phyloP scores from a whole-genome alignment of 2,888 invertebrate genomes.

The Lepidonotus clava region DNA sequence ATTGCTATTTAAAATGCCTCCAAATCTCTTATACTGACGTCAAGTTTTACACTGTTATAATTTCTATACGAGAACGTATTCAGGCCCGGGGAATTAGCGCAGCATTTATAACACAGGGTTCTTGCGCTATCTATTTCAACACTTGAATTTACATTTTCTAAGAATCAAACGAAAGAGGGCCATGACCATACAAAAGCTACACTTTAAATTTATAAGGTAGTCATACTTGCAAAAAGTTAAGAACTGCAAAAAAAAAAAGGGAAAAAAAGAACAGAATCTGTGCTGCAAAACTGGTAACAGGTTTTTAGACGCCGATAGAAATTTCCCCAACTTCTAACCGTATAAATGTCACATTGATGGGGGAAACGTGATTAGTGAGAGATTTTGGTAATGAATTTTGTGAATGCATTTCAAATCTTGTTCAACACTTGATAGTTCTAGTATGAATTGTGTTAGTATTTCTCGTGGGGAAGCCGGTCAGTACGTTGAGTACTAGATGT shows the following conservation, averaged over 20 bases:
- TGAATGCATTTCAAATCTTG: not conserved
- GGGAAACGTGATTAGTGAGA: not conserved
- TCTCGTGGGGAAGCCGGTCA: too few relatives aligned
- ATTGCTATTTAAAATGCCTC: too few relatives aligned
- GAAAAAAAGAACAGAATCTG: not conserved
- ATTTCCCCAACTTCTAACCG: too few relatives aligned
- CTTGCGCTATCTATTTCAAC: not conserved
- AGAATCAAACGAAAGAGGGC: not conserved
- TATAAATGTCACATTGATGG: not conserved
- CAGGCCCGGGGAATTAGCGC: not conserved
- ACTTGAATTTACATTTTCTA: not conserved
- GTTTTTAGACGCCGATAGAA: not conserved
- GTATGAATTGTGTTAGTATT: not conserved
- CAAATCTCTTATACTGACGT: too few relatives aligned
- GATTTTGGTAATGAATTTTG: not conserved
- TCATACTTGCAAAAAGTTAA: too few relatives aligned
- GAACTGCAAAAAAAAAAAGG: slow-evolving; percentile 7
- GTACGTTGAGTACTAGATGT: too few relatives aligned
- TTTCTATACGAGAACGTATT: not conserved
- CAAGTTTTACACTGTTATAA: too few relatives aligned
- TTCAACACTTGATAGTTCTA: slow-evolving; percentile 22
- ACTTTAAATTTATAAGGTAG: too few relatives aligned
- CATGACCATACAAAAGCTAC: too few relatives aligned
- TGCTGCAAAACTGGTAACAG: not conserved
- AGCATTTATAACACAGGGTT: not conserved